Conservation (phyloP, 2,888 invertebrate genomes). For the Epistrophe grossulariae region DNA sequence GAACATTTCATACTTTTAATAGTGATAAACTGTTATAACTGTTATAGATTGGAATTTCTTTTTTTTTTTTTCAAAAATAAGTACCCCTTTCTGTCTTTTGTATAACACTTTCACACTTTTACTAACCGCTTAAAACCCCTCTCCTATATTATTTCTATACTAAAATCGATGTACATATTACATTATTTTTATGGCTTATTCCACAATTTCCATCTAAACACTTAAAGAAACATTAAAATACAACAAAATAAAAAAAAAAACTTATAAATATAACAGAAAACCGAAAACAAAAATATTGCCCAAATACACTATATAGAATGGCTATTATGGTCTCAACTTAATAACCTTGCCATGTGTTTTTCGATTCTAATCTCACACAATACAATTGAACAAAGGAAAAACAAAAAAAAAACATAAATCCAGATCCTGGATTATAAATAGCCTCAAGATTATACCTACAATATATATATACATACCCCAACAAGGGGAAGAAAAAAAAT, state of each 20-base stretch:
- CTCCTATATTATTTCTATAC: background rate
- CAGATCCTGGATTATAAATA: constrained; percentile 47
- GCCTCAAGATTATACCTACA: constrained; percentile 45
- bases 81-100: background rate
- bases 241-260: background rate
- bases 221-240: background rate
- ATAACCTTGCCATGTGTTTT: constrained; percentile 63
- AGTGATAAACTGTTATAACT: too few relatives aligned
- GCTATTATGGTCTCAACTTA: constrained; percentile 48
- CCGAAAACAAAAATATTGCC: constrained; percentile 9
- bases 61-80: background rate
- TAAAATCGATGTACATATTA: background rate
- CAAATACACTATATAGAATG: constrained; percentile 8
- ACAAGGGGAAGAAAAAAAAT: constrained; percentile 11
- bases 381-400: background rate
- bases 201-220: background rate
- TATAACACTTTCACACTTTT: background rate
- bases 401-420: constrained; percentile 16
- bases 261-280: background rate
- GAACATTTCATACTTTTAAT: too few relatives aligned
- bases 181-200: background rate
- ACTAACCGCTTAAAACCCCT: background rate
- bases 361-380: constrained; percentile 16
- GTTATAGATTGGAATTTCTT: too few relatives aligned
- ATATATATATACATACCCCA: constrained; percentile 9